Percentiles rank a stretch among this genome's conserved stretches.
phyloP scores from a whole-genome alignment of 2,797 vertebrate genomes.

The Esox lucius region DNA sequence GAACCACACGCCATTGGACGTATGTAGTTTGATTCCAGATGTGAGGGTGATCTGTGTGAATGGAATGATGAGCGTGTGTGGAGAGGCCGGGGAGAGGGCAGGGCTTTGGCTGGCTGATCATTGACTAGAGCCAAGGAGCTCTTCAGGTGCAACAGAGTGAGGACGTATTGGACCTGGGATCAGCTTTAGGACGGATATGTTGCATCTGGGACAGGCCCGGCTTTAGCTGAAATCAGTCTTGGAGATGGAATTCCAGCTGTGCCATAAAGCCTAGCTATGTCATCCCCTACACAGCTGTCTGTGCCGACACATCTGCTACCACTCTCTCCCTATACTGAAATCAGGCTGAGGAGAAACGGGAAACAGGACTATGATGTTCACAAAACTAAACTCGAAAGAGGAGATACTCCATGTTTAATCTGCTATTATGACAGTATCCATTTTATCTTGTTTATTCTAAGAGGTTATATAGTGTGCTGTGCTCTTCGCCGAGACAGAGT shows the following conservation, averaged over 20 bases:
- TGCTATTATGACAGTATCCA: slow-evolving; percentile 20
- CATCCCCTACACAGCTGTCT: slow-evolving; percentile 60
- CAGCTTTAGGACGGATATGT: slow-evolving; percentile 61
- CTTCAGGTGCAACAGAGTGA: slow-evolving; percentile 50
- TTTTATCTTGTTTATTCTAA: slow-evolving; percentile 18
- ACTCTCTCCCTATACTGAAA: slow-evolving; percentile 40
- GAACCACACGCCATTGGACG: slow-evolving; percentile 64
- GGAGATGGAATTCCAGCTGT: slow-evolving; percentile 44
- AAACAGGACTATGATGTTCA: neutral
- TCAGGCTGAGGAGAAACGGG: slow-evolving; percentile 39
- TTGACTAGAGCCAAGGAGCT: slow-evolving; percentile 45
- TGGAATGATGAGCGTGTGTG: slow-evolving; percentile 38
- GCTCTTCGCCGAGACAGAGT: slow-evolving; percentile 40
- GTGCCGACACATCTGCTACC: slow-evolving; percentile 65
- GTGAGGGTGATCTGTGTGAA: slow-evolving; percentile 57
- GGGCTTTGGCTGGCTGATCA: slow-evolving; percentile 42
- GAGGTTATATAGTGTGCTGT: neutral
- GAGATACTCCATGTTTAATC: slow-evolving; percentile 7
- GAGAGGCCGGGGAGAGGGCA: slow-evolving; percentile 8
- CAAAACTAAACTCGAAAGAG: neutral
- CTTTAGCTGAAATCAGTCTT: slow-evolving; percentile 52
- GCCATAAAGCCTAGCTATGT: slow-evolving; percentile 37
- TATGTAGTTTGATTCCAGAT: slow-evolving; percentile 68
- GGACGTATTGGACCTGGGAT: slow-evolving; percentile 55
- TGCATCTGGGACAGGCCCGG: slow-evolving; percentile 49